Evolutionary conservation across 2,888 invertebrate species (phyloP).

Genomic region (Spicauda simplicius): DNA sequence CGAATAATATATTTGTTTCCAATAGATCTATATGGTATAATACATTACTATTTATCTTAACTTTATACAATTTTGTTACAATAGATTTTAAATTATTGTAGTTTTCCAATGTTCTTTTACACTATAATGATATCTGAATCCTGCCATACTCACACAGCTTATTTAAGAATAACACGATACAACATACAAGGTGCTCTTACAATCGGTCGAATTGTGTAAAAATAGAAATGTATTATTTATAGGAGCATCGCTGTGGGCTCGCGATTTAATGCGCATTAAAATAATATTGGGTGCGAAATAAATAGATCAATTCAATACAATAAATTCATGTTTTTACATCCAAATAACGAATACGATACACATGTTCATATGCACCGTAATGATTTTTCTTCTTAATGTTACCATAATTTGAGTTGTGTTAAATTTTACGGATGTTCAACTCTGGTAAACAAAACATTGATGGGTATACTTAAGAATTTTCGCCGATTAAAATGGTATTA

Average conservation of each 20-base stretch:
- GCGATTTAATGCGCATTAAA: too few species aligned
- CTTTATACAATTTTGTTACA: slow-evolving; percentile 44
- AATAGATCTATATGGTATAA: slow-evolving; percentile 43
- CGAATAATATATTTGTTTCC: slow-evolving; percentile 48
- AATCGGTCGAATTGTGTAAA: not conserved
- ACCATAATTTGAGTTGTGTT: too few species aligned
- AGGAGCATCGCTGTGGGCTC: not conserved
- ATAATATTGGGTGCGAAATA: too few species aligned
- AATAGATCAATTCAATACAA: too few species aligned
- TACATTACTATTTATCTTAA: slow-evolving; percentile 44
- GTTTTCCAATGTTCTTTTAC: slow-evolving; percentile 4
- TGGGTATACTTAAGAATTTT: too few species aligned
- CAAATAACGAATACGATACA: too few species aligned
- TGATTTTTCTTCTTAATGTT: too few species aligned
- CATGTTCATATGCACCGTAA: too few species aligned
- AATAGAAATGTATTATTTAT: not conserved
- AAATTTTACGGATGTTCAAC: too few species aligned
- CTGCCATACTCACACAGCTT: not conserved
- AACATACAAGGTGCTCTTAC: not conserved
- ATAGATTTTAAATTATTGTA: slow-evolving; percentile 10
- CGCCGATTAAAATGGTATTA: too few species aligned
- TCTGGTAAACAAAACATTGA: too few species aligned
- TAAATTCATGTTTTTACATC: too few species aligned
- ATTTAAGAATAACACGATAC: not conserved
- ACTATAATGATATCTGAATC: not conserved